Percentiles rank a stretch among this genome's conserved stretches.
phyloP scores from a whole-genome alignment of 2,888 invertebrate genomes.

The Andrena hattorfiana region DNA sequence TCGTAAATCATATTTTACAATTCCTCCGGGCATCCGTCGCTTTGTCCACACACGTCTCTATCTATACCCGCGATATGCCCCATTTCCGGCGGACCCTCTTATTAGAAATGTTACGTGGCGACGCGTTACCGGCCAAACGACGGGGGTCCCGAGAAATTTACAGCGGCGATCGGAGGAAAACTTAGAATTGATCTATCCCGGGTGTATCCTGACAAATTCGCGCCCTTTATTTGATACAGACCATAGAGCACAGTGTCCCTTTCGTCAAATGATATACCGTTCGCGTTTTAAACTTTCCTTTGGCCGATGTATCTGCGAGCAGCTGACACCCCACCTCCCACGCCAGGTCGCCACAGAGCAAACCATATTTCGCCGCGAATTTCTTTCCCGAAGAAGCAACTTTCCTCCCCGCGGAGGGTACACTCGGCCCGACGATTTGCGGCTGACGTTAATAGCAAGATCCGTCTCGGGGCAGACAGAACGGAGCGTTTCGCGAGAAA shows the following conservation, averaged over 20 bases:
- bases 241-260: no score
- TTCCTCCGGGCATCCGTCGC: constrained; percentile 54
- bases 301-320: background rate
- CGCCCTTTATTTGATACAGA: no score
- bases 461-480: constrained; percentile 40
- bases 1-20: constrained; percentile 66
- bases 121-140: no score
- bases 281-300: no score
- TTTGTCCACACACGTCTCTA: constrained; percentile 40
- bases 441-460: constrained; percentile 56
- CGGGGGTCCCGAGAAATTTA: no score
- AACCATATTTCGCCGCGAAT: background rate
- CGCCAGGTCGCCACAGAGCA: background rate
- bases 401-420: background rate
- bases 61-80: constrained; percentile 31
- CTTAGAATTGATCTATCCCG: no score
- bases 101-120: background rate
- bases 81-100: constrained; percentile 16
- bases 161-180: no score
- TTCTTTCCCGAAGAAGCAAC: constrained; percentile 32
- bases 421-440: constrained; percentile 26
- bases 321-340: background rate
- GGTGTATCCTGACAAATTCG: no score
- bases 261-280: no score
- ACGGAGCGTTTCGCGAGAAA: constrained; percentile 60